Conservation (phyloP, 2,797 vertebrate species). For the Silurus lanzhouensis region DNA sequence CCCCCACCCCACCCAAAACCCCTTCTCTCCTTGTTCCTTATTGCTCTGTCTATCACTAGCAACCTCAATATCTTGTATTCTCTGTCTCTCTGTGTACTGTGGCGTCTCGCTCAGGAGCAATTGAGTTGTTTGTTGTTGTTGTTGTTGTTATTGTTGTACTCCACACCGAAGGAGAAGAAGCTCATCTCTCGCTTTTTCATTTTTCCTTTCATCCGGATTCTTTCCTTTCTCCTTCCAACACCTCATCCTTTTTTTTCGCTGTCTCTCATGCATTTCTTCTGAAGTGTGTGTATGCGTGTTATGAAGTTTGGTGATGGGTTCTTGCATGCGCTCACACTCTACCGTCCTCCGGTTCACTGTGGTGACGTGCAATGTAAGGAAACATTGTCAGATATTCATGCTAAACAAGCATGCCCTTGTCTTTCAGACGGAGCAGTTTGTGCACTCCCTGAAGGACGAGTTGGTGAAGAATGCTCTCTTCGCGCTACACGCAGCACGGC, state of each 20-base stretch:
- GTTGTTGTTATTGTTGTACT: constrained; percentile 65
- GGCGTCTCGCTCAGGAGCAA: constrained; percentile 63
- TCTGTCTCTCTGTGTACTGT: neutral
- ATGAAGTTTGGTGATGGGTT: constrained; percentile 50
- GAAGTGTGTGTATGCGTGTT: constrained; percentile 25
- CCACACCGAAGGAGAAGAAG: constrained; percentile 9
- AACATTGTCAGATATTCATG: constrained; percentile 18
- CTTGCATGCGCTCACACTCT: constrained; percentile 16
- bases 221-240: neutral
- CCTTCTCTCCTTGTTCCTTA: neutral
- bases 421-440: constrained; percentile 90
- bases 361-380: constrained; percentile 24
- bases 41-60: neutral
- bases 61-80: neutral
- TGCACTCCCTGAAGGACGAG: constrained; percentile 94
- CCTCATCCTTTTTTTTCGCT: constrained; percentile 49
- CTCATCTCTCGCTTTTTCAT: constrained; percentile 13
- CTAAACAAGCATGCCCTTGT: constrained; percentile 14
- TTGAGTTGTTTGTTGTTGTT: constrained; percentile 74
- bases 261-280: constrained; percentile 2
- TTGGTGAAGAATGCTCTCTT: constrained; percentile 92
- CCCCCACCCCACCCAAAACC: neutral
- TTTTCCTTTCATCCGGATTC: constrained; percentile 46
- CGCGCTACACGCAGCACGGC: constrained; percentile 88
- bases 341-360: neutral